Evolutionary conservation across 2,797 vertebrate genomes (phyloP).

Genomic region (Lerista edwardsae): DNA sequence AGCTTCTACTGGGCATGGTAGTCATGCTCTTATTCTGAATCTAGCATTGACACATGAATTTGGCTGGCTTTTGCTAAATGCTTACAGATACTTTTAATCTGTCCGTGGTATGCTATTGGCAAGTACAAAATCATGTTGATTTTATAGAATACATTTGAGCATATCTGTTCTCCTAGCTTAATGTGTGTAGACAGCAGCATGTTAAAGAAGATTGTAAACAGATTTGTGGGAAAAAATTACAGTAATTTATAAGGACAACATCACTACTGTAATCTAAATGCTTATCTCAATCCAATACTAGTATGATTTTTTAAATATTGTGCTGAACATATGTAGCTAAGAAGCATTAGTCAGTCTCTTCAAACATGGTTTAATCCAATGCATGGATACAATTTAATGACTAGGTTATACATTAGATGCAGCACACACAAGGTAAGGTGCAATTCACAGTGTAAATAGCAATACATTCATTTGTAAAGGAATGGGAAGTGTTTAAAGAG

Average conservation of each 20-base stretch:
- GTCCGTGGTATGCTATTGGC: neutral
- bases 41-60: conserved; percentile 13
- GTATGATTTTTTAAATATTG: neutral
- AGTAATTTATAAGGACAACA: neutral
- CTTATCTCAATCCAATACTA: accelerated
- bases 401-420: too few relatives aligned
- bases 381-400: too few relatives aligned
- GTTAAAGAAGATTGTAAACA: neutral
- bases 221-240: neutral
- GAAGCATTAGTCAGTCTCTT: neutral
- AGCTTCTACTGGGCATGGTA: conserved; percentile 19
- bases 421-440: neutral
- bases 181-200: neutral
- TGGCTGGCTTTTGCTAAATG: conserved; percentile 4
- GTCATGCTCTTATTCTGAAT: conserved; percentile 20
- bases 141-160: neutral
- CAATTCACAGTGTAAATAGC: neutral
- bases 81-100: conserved; percentile 15
- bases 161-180: too few relatives aligned
- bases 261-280: neutral
- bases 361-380: neutral
- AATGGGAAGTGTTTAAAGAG: neutral
- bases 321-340: neutral
- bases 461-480: neutral
- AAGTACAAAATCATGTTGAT: conserved; percentile 2